These are phyloP conservation scores for Drusus annulatus DNA, from an alignment of 1,140 invertebrate genomes.

Conservation along the genomic window DNA sequence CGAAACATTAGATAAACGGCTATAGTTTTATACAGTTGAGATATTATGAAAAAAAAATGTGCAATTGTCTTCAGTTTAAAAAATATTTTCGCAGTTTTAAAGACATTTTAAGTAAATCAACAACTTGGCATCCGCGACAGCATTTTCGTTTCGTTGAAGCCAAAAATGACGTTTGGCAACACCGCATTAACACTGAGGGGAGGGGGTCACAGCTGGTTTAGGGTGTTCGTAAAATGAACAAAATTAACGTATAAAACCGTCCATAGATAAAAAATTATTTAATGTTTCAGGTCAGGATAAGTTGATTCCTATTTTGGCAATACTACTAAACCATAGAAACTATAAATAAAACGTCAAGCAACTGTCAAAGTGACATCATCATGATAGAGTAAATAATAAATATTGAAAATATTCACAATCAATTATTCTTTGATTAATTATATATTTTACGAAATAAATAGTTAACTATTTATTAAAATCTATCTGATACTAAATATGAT, in stretches of 20 bases:
- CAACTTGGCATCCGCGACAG: constrained; percentile 45
- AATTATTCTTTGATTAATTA: neutral
- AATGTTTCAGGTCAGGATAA: no score
- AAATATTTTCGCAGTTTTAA: neutral
- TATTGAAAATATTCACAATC: neutral
- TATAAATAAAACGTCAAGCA: constrained; percentile 2
- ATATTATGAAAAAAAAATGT: neutral
- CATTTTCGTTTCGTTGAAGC: constrained; percentile 28
- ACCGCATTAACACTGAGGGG: constrained; percentile 36
- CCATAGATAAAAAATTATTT: neutral
- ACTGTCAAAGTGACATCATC: constrained; percentile 31
- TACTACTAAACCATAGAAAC: constrained; percentile 12
- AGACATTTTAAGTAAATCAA: constrained; percentile 39
- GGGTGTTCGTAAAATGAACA: constrained; percentile 36
- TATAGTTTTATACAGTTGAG: constrained; percentile 1
- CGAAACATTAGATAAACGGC: neutral
- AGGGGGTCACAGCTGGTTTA: constrained; percentile 46
- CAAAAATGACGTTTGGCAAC: constrained; percentile 46
- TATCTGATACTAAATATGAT: neutral
- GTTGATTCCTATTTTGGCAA: no score
- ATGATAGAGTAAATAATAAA: neutral
- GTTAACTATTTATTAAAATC: neutral
- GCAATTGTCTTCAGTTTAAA: neutral
- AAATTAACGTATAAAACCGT: neutral
- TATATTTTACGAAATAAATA: neutral